phyloP scores from a whole-genome alignment of 2,888 invertebrate species.

The Macrophya alboannulata region DNA sequence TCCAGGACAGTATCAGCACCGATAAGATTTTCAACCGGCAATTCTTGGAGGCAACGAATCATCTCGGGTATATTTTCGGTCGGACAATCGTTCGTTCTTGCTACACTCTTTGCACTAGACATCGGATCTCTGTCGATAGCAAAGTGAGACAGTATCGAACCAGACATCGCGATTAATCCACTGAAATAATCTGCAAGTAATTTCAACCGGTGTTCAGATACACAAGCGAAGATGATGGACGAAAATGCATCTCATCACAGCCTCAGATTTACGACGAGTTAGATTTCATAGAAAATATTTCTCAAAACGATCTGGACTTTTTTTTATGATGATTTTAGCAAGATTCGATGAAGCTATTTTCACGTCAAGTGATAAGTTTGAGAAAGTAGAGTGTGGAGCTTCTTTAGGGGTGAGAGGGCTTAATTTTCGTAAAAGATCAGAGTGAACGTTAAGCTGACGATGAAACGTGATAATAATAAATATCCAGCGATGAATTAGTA shows the following conservation, averaged over 20 bases:
- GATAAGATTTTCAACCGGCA: constrained; percentile 79
- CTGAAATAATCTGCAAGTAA: constrained; percentile 76
- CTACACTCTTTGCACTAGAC: constrained; percentile 84
- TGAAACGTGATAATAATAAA: constrained; percentile 18
- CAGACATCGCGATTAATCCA: constrained; percentile 89
- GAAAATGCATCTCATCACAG: too few species aligned
- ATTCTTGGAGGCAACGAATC: constrained; percentile 85
- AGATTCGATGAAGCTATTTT: background rate
- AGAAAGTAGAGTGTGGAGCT: too few species aligned
- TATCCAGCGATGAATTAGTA: background rate
- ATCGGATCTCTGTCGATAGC: constrained; percentile 86
- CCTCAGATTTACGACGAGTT: too few species aligned
- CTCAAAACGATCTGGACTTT: background rate
- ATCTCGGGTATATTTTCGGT: constrained; percentile 83
- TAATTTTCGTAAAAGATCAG: background rate
- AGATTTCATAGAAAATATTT: too few species aligned
- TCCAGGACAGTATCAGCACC: constrained; percentile 84
- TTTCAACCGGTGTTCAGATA: constrained; percentile 26
- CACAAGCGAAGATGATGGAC: too few species aligned
- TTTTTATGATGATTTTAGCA: background rate
- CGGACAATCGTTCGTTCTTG: constrained; percentile 85
- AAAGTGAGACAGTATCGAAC: constrained; percentile 88
- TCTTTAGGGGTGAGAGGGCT: background rate
- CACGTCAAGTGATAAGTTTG: too few species aligned
- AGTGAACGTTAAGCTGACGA: too few species aligned